These are phyloP conservation scores for Pluvianellus socialis DNA, from an alignment of 2,113 vertebrate genomes.

Conservation along the genomic window DNA sequence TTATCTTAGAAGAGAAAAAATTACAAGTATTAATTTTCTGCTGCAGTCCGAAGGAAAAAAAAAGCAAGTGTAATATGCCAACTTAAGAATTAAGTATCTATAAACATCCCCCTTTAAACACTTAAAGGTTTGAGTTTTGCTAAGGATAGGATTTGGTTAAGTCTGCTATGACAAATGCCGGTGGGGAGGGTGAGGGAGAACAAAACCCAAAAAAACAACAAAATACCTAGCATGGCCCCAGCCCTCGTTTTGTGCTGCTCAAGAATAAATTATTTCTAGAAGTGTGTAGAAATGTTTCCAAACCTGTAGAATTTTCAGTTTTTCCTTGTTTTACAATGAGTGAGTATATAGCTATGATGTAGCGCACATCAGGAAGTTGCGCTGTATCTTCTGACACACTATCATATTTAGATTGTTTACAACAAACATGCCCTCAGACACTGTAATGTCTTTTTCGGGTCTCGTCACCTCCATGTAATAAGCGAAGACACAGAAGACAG, in stretches of 20 bases:
- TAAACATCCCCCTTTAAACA: neutral
- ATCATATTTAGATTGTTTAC: neutral
- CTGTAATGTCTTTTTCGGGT: neutral
- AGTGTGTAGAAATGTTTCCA: neutral
- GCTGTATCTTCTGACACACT: neutral
- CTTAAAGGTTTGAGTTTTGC: neutral
- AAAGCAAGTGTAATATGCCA: neutral
- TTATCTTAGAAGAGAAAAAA: conserved; percentile 47
- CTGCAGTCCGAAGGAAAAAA: neutral
- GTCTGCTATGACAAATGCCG: neutral
- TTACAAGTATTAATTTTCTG: neutral
- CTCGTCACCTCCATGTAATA: neutral
- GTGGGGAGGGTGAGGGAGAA: no score
- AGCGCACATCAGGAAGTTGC: neutral
- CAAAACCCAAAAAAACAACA: no score
- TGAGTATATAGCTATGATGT: neutral
- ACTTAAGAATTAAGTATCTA: neutral
- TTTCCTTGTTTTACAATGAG: neutral
- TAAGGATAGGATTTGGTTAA: neutral
- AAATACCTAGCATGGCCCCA: neutral
- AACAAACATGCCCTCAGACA: neutral
- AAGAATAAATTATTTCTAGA: neutral
- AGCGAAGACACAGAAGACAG: neutral
- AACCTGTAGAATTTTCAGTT: neutral
- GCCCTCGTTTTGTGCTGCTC: neutral